Base-by-base conservation (phyloP, 64 coral and sea anemone genomes). In the Porites australiensis region DNA sequence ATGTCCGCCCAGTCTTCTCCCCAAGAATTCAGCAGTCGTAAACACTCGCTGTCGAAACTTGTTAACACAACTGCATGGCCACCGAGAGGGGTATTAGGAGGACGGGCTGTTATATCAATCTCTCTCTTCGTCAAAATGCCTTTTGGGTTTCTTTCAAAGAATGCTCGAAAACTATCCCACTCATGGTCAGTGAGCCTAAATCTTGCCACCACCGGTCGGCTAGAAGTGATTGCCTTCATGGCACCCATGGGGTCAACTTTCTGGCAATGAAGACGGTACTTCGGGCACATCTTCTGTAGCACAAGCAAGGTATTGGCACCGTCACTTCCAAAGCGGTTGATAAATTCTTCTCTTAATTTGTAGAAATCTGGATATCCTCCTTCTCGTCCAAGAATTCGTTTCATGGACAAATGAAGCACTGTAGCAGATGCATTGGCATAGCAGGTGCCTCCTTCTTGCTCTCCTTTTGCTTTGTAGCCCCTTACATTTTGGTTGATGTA, bases 321-420 rank as follows among this genome's bases (percentile, higher is more conserved):
- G 16, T 84, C 21, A n/a, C 18, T 15, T 16, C 69, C 69, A 76
- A 27, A 86, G 2, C 20, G 1, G 0, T n/a, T 8, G 15, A 95
- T 90, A 19, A 95, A 23, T 73, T 87, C 19, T 0, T 73, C 0
- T 57, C 79, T 63, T 19, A 95, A 47, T 9, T 86, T 50, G 9
- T 11, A 13, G 82, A 95, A 95, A 45, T 90, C 88, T 86, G 93
- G 93, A 74, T 79, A 90, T 11, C 72, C 81, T 1, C 93, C 88
- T 2, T 87, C 61, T 1, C 88, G 93, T 45, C 88, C 93, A 16
- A 79, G 2, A 49, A 95, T 87, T 2, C 93, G 73, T 37, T 74
- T 77, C 93, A 95, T 95, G 20, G 88, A 12, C 6, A 95, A 60
- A 44, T 95, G 75, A 0, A 95, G 20, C 2, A 95, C 94, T 10